A percentile compares a stretch with the other conserved stretches of the same genome.
These are phyloP conservation scores for Ptycholaimellus sp. DNA, from an alignment of 2,888 invertebrate genomes.

Conservation along the genomic window DNA sequence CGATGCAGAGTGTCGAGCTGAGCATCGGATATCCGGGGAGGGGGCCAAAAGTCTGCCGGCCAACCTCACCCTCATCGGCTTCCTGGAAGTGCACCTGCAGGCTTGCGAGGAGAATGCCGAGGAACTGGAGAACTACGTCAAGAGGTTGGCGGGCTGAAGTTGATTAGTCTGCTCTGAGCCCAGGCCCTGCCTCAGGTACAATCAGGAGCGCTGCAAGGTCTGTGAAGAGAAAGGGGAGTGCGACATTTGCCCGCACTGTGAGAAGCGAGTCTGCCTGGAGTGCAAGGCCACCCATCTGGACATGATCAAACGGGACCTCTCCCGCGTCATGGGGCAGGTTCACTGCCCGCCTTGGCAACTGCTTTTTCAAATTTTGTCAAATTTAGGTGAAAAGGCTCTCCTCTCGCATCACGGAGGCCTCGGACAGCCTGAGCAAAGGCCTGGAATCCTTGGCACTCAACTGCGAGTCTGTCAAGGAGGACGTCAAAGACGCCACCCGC, in stretches of 20 bases:
- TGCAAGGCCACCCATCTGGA: conserved; percentile 85
- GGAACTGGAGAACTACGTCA: conserved; percentile 23
- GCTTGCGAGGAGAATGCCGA: conserved; percentile 21
- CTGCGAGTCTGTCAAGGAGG: conserved; percentile 64
- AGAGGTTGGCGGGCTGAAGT: conserved; percentile 19
- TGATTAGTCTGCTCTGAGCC: too few species aligned
- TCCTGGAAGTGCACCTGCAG: conserved; percentile 31
- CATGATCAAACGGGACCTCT: conserved; percentile 66
- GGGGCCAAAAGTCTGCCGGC: conserved; percentile 38
- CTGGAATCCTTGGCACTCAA: conserved; percentile 63
- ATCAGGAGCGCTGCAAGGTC: conserved; percentile 24
- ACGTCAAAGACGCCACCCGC: conserved; percentile 50
- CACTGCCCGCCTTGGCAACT: background rate
- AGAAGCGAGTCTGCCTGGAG: conserved; percentile 81
- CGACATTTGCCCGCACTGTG: conserved; percentile 66
- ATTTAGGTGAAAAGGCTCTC: conserved; percentile 20
- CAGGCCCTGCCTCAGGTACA: too few species aligned
- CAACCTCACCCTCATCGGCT: conserved; percentile 42
- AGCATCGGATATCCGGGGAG: conserved; percentile 29
- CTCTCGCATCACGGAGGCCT: conserved; percentile 21
- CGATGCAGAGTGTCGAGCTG: conserved; percentile 41
- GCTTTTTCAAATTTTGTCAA: too few species aligned
- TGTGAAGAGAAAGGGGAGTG: conserved; percentile 27
- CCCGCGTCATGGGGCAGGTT: conserved; percentile 56
- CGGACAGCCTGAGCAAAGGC: conserved; percentile 39